Conservation (phyloP, 2,113 vertebrate genomes). For the Nothobranchius kuhntae region DNA sequence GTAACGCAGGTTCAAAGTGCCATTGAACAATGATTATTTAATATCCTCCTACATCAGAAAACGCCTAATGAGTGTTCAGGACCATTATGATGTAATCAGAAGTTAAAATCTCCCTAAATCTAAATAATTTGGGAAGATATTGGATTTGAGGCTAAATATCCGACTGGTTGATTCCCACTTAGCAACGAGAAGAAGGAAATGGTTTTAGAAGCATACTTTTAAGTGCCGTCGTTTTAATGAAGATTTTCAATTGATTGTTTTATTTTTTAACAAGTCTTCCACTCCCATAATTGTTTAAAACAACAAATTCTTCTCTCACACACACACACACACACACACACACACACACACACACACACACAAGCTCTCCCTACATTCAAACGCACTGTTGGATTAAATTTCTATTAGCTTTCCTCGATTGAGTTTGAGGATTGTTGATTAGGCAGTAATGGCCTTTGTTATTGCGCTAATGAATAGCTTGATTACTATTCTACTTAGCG, state of each 20-base stretch:
- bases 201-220: conserved; percentile 22
- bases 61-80: not conserved
- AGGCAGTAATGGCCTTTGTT: conserved; percentile 85
- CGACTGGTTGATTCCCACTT: not conserved
- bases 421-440: conserved; percentile 86
- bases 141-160: not conserved
- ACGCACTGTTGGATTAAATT: conserved; percentile 77
- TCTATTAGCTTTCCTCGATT: conserved; percentile 81
- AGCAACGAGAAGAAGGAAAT: not conserved
- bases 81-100: not conserved
- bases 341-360: conserved; percentile 39
- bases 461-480: conserved; percentile 81
- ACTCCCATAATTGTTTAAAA: conserved; percentile 47
- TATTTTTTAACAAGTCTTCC: conserved; percentile 19
- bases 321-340: conserved; percentile 38
- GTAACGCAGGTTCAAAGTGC: too few relatives aligned
- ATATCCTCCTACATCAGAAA: not conserved
- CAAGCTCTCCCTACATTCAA: conserved; percentile 57
- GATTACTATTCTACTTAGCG: conserved; percentile 82
- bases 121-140: too few relatives aligned
- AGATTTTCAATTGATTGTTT: conserved; percentile 19
- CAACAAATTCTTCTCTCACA: conserved; percentile 46
- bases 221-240: conserved; percentile 5
- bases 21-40: not conserved
- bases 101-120: not conserved